These are phyloP conservation scores for Lutjanus erythropterus DNA, from an alignment of 2,113 vertebrate genomes.

Conservation along the genomic window DNA sequence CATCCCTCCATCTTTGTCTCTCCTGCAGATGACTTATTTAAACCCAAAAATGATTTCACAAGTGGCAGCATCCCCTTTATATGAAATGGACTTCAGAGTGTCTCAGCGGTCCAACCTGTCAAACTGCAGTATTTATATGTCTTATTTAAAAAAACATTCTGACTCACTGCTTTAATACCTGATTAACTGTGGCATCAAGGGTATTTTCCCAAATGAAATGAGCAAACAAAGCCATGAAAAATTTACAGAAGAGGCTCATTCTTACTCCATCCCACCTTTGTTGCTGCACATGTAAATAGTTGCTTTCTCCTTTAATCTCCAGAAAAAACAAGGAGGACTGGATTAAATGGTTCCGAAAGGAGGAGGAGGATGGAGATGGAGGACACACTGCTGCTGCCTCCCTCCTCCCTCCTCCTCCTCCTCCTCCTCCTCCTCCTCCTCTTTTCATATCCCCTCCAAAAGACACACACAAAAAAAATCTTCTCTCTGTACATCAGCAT, in stretches of 20 bases:
- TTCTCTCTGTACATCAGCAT: conserved; percentile 33
- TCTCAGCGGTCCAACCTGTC: background rate
- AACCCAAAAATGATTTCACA: conserved; percentile 18
- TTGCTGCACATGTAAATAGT: conserved; percentile 7
- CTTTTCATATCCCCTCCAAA: conserved; percentile 32
- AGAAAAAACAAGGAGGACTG: conserved; percentile 26
- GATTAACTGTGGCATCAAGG: background rate
- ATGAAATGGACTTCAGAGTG: background rate
- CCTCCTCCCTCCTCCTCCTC: background rate
- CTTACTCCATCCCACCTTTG: background rate
- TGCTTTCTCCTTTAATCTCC: conserved; percentile 21
- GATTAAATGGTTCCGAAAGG: conserved; percentile 40
- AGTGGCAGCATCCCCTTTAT: background rate
- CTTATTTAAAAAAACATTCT: background rate
- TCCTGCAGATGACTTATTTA: conserved; percentile 41
- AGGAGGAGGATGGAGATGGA: conserved; percentile 49
- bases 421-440: conserved; percentile 8
- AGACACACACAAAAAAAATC: conserved; percentile 20
- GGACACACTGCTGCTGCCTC: conserved; percentile 33
- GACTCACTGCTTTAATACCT: background rate
- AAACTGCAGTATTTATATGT: background rate
- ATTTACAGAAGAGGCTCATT: background rate
- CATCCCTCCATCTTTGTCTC: conserved; percentile 46
- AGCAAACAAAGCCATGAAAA: conserved; percentile 34
- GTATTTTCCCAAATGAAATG: background rate